These are phyloP conservation scores for Anomalospiza imberbis DNA, from an alignment of 2,797 vertebrate genomes.

Conservation along the genomic window DNA sequence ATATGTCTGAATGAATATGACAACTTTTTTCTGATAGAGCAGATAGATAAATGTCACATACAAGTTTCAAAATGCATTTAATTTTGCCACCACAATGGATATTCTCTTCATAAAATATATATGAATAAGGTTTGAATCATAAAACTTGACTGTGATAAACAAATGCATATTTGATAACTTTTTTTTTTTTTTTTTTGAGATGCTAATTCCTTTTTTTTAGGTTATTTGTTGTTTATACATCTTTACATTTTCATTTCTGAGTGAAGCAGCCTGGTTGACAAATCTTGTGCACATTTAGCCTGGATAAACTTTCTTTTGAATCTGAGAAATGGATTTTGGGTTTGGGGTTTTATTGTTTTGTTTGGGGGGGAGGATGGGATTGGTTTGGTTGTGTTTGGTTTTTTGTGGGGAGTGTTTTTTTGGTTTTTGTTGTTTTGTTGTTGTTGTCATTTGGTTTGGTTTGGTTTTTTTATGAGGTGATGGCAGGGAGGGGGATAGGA, in stretches of 20 bases:
- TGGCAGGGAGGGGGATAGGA: background rate
- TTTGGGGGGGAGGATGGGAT: background rate
- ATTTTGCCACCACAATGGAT: conserved; percentile 74
- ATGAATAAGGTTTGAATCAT: conserved; percentile 61
- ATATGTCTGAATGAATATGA: conserved; percentile 71
- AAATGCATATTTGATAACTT: conserved; percentile 67
- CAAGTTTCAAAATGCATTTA: conserved; percentile 75
- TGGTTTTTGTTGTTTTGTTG: background rate
- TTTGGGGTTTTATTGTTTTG: background rate
- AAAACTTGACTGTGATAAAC: conserved; percentile 60
- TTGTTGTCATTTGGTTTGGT: background rate
- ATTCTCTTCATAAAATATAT: conserved; percentile 71
- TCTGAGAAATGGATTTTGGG: background rate
- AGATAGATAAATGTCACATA: conserved; percentile 75
- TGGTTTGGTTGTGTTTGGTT: background rate
- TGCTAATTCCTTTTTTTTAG: conserved; percentile 25
- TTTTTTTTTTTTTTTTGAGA: background rate
- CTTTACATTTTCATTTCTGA: conserved; percentile 60
- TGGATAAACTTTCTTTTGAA: conserved; percentile 5
- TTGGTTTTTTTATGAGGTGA: background rate
- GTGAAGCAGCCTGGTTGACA: background rate
- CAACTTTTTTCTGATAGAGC: conserved; percentile 78
- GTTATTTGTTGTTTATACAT: conserved; percentile 56
- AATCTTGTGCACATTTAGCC: background rate
- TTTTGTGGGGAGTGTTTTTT: background rate